These are phyloP conservation scores for Ovibos moschatus DNA, from an alignment of 2,113 vertebrate genomes.

Conservation along the genomic window DNA sequence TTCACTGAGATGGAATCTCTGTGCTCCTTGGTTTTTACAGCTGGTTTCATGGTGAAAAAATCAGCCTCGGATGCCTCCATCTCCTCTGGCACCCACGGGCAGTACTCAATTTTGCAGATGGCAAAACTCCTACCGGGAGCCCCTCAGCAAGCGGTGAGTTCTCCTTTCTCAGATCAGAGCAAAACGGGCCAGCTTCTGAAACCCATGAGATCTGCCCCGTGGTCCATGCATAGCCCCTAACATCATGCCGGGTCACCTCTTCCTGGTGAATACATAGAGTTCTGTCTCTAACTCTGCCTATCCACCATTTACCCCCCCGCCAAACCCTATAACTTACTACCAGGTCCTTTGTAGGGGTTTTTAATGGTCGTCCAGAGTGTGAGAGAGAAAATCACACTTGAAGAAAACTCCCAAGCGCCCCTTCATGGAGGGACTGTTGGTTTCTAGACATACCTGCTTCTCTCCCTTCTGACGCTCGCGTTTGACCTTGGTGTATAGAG, in stretches of 20 bases:
- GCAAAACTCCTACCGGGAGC: conserved; percentile 83
- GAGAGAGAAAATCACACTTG: neutral
- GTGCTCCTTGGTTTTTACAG: conserved; percentile 57
- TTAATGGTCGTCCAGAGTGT: neutral
- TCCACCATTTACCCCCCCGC: neutral
- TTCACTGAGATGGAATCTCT: neutral
- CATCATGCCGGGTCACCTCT: fast-evolving
- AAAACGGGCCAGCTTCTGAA: fast-evolving
- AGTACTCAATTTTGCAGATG: conserved; percentile 76
- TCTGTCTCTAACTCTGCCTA: neutral
- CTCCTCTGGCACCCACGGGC: conserved; percentile 72
- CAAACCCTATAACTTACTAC: neutral
- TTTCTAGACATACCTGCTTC: neutral
- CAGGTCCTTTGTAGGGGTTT: neutral
- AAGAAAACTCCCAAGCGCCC: neutral
- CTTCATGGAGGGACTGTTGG: fast-evolving
- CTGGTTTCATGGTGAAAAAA: conserved; percentile 79
- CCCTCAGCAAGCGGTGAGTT: conserved; percentile 83
- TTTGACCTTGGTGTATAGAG: neutral
- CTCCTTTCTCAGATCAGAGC: neutral
- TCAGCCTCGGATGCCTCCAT: conserved; percentile 76
- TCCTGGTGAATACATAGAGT: neutral
- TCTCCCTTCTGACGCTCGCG: fast-evolving
- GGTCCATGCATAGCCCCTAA: neutral
- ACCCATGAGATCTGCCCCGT: fast-evolving